Percentiles rank a stretch among this genome's conserved stretches.
Evolutionary conservation across 2,797 vertebrate genomes (phyloP).

Genomic region (Sciaenops ocellatus): DNA sequence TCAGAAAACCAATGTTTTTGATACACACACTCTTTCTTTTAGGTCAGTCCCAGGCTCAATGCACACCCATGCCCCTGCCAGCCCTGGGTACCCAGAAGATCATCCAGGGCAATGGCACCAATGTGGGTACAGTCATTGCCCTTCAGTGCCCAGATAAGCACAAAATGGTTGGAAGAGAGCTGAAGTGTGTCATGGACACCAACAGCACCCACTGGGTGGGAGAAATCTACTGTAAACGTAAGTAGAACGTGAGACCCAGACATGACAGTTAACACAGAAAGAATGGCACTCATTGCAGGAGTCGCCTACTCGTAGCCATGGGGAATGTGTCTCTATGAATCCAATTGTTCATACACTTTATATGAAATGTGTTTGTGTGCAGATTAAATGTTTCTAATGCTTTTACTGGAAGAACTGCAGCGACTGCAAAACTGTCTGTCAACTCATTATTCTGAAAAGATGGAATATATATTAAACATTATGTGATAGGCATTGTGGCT

Average conservation of each 20-base stretch:
- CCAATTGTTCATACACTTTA: slow-evolving; percentile 12
- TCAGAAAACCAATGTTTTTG: slow-evolving; percentile 3
- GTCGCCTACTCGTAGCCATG: not conserved
- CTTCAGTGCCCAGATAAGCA: slow-evolving; percentile 89
- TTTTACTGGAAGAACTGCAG: slow-evolving; percentile 46
- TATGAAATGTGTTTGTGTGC: slow-evolving; percentile 10
- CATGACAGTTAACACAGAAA: slow-evolving; percentile 5
- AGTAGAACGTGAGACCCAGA: slow-evolving; percentile 45
- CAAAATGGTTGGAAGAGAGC: slow-evolving; percentile 83
- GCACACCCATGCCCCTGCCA: slow-evolving; percentile 82
- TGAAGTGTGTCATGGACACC: slow-evolving; percentile 84
- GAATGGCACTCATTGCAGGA: not conserved
- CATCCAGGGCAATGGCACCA: slow-evolving; percentile 89
- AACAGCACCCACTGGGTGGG: slow-evolving; percentile 88
- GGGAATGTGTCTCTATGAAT: not conserved
- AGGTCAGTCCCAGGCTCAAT: slow-evolving; percentile 82
- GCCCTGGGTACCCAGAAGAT: slow-evolving; percentile 84
- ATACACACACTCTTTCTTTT: slow-evolving; percentile 29
- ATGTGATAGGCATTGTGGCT: slow-evolving; percentile 29
- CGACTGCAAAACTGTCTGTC: slow-evolving; percentile 47
- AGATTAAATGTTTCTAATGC: slow-evolving; percentile 44
- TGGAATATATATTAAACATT: slow-evolving; percentile 56
- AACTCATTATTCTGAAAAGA: slow-evolving; percentile 53
- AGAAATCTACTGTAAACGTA: slow-evolving; percentile 87
- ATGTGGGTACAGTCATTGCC: slow-evolving; percentile 86